Percentiles rank a stretch among this genome's conserved stretches.
Evolutionary conservation across 2,113 vertebrate species (phyloP).

Genomic region (Addax nasomaculatus): DNA sequence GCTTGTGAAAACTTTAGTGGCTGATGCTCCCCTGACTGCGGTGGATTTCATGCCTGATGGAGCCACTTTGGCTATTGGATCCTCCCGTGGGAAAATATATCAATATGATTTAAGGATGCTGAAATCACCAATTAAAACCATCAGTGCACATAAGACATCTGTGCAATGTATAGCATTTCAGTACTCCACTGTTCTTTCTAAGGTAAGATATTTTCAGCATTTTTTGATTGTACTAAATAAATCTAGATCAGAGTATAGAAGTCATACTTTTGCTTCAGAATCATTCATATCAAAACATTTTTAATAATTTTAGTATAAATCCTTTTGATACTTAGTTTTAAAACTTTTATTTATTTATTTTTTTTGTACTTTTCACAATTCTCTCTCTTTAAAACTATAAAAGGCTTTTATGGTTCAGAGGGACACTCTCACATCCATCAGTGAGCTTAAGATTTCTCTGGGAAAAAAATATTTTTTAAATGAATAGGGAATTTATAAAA

Average conservation of each 20-base stretch:
- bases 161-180: conserved; percentile 94
- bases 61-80: conserved; percentile 90
- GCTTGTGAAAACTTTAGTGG: conserved; percentile 87
- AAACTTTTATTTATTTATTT: not conserved
- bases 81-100: conserved; percentile 93
- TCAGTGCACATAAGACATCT: conserved; percentile 93
- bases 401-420: not conserved
- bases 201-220: conserved; percentile 79
- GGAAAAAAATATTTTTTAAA: conserved; percentile 15
- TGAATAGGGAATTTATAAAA: conserved; percentile 27
- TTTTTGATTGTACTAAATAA: conserved; percentile 19
- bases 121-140: conserved; percentile 87
- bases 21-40: conserved; percentile 91
- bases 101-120: conserved; percentile 95
- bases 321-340: conserved; percentile 14
- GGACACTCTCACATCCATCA: not conserved
- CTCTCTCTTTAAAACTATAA: not conserved
- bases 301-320: conserved; percentile 23
- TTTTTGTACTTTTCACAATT: not conserved
- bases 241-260: not conserved
- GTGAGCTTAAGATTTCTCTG: conserved; percentile 32
- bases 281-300: conserved; percentile 10
- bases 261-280: not conserved
- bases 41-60: conserved; percentile 95
- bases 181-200: conserved; percentile 80